These are phyloP conservation scores for Vultur gryphus DNA, from an alignment of 2,797 vertebrate species.

Conservation along the genomic window DNA sequence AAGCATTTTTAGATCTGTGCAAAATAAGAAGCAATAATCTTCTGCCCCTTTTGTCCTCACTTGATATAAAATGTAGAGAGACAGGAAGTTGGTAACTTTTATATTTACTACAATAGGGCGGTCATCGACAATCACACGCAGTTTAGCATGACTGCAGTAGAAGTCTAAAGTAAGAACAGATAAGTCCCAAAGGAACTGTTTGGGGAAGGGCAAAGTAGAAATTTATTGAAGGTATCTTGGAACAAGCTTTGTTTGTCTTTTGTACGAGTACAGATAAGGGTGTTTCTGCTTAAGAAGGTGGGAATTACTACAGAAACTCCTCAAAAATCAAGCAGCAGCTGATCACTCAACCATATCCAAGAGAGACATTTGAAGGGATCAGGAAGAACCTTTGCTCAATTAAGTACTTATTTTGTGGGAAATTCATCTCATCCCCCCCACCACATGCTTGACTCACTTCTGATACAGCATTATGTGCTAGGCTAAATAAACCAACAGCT, in stretches of 20 bases:
- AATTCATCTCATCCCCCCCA: neutral
- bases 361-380: neutral
- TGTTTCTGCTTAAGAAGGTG: neutral
- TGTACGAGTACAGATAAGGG: neutral
- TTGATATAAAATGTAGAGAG: conserved; percentile 1
- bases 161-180: conserved; percentile 9
- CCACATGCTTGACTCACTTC: neutral
- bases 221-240: neutral
- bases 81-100: conserved; percentile 29
- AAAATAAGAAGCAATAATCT: conserved; percentile 23
- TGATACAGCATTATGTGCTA: neutral
- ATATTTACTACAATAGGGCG: conserved; percentile 4
- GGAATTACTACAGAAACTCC: neutral
- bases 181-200: neutral
- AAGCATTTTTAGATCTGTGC: conserved; percentile 29
- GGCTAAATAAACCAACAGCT: neutral
- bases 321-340: neutral
- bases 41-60: neutral
- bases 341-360: neutral
- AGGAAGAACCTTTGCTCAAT: neutral
- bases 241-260: neutral
- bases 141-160: neutral
- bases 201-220: conserved; percentile 4
- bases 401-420: neutral
- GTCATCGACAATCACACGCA: neutral